These are phyloP conservation scores for Drosophila barbarae DNA, from an alignment of 2,888 invertebrate genomes.

Conservation along the genomic window DNA sequence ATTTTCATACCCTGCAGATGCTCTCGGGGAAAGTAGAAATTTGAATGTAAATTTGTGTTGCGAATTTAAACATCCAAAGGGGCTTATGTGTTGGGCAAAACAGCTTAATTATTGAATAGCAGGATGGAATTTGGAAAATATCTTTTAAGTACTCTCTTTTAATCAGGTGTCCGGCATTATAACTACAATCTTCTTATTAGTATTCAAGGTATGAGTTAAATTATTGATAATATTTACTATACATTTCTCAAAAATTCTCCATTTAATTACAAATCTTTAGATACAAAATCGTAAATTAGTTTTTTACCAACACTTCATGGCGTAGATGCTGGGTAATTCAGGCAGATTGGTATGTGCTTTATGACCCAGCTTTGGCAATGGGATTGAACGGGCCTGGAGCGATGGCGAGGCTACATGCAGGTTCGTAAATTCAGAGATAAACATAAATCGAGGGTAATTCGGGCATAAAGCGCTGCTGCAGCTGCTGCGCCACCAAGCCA, in stretches of 20 bases:
- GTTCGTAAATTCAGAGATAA: slow-evolving; percentile 68
- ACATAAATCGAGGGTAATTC: slow-evolving; percentile 71
- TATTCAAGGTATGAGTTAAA: too few species aligned
- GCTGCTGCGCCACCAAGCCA: slow-evolving; percentile 44
- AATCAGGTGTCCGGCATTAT: too few species aligned
- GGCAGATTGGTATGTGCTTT: slow-evolving; percentile 2
- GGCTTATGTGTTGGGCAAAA: neutral
- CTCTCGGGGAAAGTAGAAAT: neutral
- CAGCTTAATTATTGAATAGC: neutral
- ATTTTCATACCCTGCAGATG: slow-evolving; percentile 16
- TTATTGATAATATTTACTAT: neutral
- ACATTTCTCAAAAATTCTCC: too few species aligned
- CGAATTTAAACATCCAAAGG: too few species aligned
- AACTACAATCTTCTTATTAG: too few species aligned
- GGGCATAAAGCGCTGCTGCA: slow-evolving; percentile 56
- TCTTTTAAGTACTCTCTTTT: too few species aligned
- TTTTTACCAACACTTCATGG: neutral
- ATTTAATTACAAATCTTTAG: neutral
- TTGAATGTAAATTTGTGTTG: neutral
- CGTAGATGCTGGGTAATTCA: neutral
- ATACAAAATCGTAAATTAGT: neutral
- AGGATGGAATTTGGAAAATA: too few species aligned
- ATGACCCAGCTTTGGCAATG: slow-evolving; percentile 5
- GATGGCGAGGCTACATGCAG: slow-evolving; percentile 34
- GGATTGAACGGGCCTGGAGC: neutral